A percentile compares a stretch with the other conserved stretches of the same genome.
phyloP scores from a whole-genome alignment of 2,888 invertebrate genomes.

The Cryptus armator region DNA sequence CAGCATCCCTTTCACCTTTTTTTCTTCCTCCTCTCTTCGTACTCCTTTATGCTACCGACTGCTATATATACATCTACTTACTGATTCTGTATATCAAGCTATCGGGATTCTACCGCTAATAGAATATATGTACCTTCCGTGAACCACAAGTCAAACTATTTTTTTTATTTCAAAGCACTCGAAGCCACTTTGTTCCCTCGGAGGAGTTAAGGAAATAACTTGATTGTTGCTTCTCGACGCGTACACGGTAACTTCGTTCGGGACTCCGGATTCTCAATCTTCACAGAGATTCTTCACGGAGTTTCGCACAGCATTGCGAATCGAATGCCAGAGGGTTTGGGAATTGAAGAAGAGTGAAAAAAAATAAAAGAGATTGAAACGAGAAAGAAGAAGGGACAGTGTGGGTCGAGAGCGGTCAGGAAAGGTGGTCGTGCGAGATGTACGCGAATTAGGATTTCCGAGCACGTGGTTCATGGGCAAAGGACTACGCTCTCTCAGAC shows the following conservation, averaged over 20 bases:
- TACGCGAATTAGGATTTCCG: constrained; percentile 81
- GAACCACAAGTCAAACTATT: constrained; percentile 33
- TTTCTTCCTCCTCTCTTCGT: constrained; percentile 30
- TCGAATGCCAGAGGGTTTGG: constrained; percentile 40
- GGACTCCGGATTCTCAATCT: constrained; percentile 49
- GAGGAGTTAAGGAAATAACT: constrained; percentile 48
- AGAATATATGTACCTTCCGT: constrained; percentile 62
- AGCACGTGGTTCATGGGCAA: constrained; percentile 80
- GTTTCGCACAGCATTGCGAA: constrained; percentile 47
- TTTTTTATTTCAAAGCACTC: constrained; percentile 60
- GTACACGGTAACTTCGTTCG: constrained; percentile 66
- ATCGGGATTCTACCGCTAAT: constrained; percentile 48
- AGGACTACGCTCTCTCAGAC: constrained; percentile 19
- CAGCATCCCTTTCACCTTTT: constrained; percentile 57
- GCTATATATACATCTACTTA: too few relatives aligned
- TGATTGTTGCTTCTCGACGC: constrained; percentile 56
- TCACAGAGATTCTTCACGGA: constrained; percentile 45
- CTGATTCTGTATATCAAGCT: not conserved
- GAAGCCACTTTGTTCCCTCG: constrained; percentile 39
- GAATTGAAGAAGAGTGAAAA: constrained; percentile 18
- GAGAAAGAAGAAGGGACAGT: constrained; percentile 60
- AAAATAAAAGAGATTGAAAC: constrained; percentile 45
- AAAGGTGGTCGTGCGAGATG: constrained; percentile 73
- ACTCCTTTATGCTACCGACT: too few relatives aligned
- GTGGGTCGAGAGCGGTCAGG: constrained; percentile 64